Evolutionary conservation across 2,888 invertebrate genomes (phyloP).

Genomic region (Chalcis sispes): DNA sequence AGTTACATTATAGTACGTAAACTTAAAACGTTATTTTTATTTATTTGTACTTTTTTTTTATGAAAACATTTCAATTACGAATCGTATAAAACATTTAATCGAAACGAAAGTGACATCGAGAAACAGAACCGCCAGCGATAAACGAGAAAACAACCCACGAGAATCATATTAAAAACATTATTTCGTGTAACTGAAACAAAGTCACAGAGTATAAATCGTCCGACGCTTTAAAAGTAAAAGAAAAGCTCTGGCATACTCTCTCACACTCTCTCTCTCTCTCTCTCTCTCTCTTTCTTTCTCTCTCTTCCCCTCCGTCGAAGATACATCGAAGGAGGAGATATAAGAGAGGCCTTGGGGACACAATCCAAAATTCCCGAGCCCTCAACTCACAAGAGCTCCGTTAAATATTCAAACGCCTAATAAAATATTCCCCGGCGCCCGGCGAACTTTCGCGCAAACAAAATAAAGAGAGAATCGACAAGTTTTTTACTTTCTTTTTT

Average conservation of each 20-base stretch:
- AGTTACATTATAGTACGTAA: too few relatives aligned
- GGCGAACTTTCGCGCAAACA: slow-evolving; percentile 7
- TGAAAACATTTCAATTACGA: too few relatives aligned
- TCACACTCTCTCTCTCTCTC: slow-evolving; percentile 53
- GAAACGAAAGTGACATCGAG: too few relatives aligned
- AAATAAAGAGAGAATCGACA: slow-evolving; percentile 32
- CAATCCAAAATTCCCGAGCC: slow-evolving; percentile 62
- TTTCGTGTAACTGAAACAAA: neutral
- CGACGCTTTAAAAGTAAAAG: slow-evolving; percentile 22
- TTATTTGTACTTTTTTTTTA: too few relatives aligned
- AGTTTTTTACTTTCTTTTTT: too few relatives aligned
- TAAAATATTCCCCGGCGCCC: slow-evolving; percentile 74
- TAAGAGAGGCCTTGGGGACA: too few relatives aligned
- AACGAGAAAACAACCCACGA: neutral
- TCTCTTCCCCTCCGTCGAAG: too few relatives aligned
- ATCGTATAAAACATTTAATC: too few relatives aligned
- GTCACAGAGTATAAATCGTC: slow-evolving; percentile 37
- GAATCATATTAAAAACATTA: neutral
- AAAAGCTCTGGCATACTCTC: slow-evolving; percentile 51
- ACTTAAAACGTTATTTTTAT: too few relatives aligned
- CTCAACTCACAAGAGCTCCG: slow-evolving; percentile 69
- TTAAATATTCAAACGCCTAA: slow-evolving; percentile 78
- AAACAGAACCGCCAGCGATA: too few relatives aligned
- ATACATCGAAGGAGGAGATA: too few relatives aligned
- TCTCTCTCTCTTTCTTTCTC: slow-evolving; percentile 45